These are phyloP conservation scores for Cynodonichthys magdalenae DNA, from an alignment of 2,797 vertebrate genomes.

Conservation along the genomic window DNA sequence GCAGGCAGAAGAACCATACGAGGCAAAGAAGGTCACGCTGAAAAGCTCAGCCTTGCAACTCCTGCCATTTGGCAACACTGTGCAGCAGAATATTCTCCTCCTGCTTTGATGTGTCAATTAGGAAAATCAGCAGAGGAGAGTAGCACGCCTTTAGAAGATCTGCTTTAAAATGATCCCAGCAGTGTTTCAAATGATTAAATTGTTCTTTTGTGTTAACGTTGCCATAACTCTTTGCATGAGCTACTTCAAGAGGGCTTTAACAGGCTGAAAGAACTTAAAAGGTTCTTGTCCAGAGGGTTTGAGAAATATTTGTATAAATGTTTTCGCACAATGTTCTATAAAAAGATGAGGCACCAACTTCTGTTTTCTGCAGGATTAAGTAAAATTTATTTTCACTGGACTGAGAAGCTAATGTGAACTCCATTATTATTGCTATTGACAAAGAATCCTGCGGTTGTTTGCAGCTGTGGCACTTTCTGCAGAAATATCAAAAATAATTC, in stretches of 20 bases:
- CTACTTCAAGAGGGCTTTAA: slow-evolving; percentile 16
- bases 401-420: too few relatives aligned
- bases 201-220: slow-evolving; percentile 44
- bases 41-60: slow-evolving; percentile 46
- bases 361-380: too few relatives aligned
- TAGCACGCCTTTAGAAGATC: slow-evolving; percentile 58
- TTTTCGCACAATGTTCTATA: too few relatives aligned
- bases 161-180: slow-evolving; percentile 64
- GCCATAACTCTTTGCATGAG: slow-evolving; percentile 18
- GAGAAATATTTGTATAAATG: too few relatives aligned
- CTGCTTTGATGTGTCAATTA: slow-evolving; percentile 76
- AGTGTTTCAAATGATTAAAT: slow-evolving; percentile 52
- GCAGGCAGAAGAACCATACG: slow-evolving; percentile 37
- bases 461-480: too few relatives aligned
- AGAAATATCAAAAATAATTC: too few relatives aligned
- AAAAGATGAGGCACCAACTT: too few relatives aligned
- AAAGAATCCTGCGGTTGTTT: too few relatives aligned
- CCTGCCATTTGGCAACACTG: slow-evolving; percentile 67
- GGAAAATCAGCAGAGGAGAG: slow-evolving; percentile 63
- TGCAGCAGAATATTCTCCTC: slow-evolving; percentile 52
- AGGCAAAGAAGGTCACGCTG: slow-evolving; percentile 45
- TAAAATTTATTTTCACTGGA: too few relatives aligned
- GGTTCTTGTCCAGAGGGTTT: background rate
- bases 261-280: slow-evolving; percentile 17
- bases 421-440: too few relatives aligned